Evolutionary conservation across 2,888 invertebrate species (phyloP).

Genomic region (Eupithecia subfuscata): DNA sequence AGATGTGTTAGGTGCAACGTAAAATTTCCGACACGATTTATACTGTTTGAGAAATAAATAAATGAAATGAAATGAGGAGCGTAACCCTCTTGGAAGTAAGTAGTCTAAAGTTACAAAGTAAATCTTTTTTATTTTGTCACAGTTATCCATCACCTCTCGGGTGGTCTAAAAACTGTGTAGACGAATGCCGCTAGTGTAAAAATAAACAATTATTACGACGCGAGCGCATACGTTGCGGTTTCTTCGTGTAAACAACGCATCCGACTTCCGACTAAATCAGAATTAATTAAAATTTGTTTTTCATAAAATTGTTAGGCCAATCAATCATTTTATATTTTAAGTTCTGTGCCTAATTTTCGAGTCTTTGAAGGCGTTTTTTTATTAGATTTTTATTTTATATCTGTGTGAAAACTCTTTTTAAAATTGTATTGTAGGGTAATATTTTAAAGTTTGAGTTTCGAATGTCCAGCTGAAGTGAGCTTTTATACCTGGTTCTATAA

Average conservation of each 20-base stretch:
- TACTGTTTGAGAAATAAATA: too few relatives aligned
- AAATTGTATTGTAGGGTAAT: neutral
- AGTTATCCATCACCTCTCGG: constrained; percentile 51
- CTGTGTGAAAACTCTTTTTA: neutral
- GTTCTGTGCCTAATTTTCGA: neutral
- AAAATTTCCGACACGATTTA: too few relatives aligned
- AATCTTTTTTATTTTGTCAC: constrained; percentile 30
- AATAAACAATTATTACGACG: constrained; percentile 77
- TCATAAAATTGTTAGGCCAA: neutral
- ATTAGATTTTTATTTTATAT: too few relatives aligned
- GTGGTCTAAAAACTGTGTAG: constrained; percentile 68
- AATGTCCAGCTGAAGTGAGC: neutral
- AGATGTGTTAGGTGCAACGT: neutral
- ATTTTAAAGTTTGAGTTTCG: neutral
- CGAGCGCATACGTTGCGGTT: constrained; percentile 71
- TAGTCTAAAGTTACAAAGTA: constrained; percentile 7
- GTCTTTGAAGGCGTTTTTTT: neutral
- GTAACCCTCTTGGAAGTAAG: neutral
- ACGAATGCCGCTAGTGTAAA: constrained; percentile 59
- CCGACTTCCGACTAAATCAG: constrained; percentile 73
- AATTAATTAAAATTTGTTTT: constrained; percentile 26
- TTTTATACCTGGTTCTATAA: neutral
- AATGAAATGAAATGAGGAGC: neutral
- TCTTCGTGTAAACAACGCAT: constrained; percentile 75
- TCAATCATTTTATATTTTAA: neutral